Evolutionary conservation across 1,140 invertebrate species (phyloP).

Genomic region (Penaeus vannamei): DNA sequence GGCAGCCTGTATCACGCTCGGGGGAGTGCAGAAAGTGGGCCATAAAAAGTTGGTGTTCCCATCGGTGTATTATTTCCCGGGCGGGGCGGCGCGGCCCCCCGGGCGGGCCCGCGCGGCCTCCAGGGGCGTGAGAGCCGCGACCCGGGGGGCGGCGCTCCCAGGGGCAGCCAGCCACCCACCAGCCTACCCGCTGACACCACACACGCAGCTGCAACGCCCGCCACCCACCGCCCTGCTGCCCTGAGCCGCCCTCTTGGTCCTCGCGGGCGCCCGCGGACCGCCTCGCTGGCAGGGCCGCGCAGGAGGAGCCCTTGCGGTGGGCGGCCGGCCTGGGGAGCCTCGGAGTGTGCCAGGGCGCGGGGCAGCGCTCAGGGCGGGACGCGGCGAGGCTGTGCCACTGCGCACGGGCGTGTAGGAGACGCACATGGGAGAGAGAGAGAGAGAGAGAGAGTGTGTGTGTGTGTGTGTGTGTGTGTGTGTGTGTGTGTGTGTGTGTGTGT

Average conservation of each 20-base stretch:
- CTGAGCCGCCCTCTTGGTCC: background rate
- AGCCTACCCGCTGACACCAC: constrained; percentile 11
- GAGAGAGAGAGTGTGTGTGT: no score
- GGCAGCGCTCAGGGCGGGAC: no score
- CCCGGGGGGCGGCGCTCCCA: constrained; percentile 47
- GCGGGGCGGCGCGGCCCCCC: constrained; percentile 36
- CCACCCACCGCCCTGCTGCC: background rate
- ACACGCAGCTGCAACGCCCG: background rate
- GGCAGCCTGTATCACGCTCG: background rate
- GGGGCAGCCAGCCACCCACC: background rate
- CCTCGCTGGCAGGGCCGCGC: no score
- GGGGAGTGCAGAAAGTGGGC: constrained; percentile 44
- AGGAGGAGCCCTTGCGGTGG: no score
- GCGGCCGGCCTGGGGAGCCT: no score
- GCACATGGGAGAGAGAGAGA: no score
- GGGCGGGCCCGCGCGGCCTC: constrained; percentile 36
- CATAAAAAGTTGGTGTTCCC: constrained; percentile 54
- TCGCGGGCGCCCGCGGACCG: no score
- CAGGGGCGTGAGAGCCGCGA: constrained; percentile 28
- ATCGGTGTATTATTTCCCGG: constrained; percentile 59
- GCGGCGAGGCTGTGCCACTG: no score
- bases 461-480: no score
- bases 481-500: no score
- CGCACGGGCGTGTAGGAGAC: no score
- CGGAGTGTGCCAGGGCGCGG: no score